Percentiles rank a stretch among this genome's conserved stretches.
Evolutionary conservation across 2,888 invertebrate genomes (phyloP).

Genomic region (Epinotia ramella): DNA sequence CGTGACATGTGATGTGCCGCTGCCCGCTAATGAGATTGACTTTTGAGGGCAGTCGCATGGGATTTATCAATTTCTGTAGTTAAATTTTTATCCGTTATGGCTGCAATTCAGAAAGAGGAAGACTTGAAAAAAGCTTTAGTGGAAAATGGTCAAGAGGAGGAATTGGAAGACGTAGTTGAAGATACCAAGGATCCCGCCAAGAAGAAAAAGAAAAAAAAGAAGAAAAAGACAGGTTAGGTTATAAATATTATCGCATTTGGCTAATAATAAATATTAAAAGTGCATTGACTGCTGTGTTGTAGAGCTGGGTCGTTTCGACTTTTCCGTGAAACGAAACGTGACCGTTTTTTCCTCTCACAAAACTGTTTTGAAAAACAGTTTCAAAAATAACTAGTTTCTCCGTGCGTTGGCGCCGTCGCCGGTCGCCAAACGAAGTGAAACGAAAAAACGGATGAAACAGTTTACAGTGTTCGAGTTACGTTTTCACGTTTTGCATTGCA

Average conservation of each 20-base stretch:
- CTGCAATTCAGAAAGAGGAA: conserved; percentile 66
- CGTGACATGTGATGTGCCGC: conserved; percentile 11
- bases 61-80: conserved; percentile 27
- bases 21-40: conserved; percentile 38
- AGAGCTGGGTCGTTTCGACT: too few species aligned
- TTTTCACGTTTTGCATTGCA: too few species aligned
- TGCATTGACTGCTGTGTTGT: neutral
- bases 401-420: too few species aligned
- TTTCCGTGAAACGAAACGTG: too few species aligned
- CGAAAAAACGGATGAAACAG: too few species aligned
- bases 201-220: conserved; percentile 95
- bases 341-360: too few species aligned
- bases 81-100: conserved; percentile 59
- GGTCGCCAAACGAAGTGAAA: too few species aligned
- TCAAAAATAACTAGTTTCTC: too few species aligned
- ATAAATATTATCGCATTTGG: conserved; percentile 42
- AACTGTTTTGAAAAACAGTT: too few species aligned
- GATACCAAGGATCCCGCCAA: conserved; percentile 87
- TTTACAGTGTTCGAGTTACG: too few species aligned
- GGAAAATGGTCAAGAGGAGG: conserved; percentile 87
- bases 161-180: conserved; percentile 85
- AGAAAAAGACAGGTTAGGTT: conserved; percentile 90
- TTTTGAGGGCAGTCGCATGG: conserved; percentile 41
- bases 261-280: neutral
- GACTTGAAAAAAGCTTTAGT: conserved; percentile 61